Evolutionary conservation across 2,797 vertebrate species (phyloP).

Genomic region (Rhadinocentrus ornatus): DNA sequence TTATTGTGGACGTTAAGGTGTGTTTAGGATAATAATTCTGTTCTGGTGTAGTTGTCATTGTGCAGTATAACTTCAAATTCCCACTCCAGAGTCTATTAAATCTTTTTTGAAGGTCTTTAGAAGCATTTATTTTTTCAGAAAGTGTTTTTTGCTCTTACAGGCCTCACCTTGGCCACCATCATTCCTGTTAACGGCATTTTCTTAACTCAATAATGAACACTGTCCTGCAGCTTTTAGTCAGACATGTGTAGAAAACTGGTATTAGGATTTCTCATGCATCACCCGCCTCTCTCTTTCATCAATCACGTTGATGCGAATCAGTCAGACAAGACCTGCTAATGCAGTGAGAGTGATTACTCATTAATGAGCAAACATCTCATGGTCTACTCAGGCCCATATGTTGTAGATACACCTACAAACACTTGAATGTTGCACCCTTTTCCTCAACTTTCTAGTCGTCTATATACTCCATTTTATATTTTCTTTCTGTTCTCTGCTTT

Average conservation of each 20-base stretch:
- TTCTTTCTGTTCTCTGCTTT: conserved; percentile 5
- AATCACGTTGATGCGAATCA: conserved; percentile 1
- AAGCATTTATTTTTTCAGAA: no score
- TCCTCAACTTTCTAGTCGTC: background rate
- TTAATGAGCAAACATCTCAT: conserved; percentile 2
- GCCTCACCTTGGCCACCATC: background rate
- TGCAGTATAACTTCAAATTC: background rate
- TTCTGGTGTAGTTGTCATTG: background rate
- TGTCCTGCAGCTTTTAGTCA: background rate
- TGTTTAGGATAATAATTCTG: background rate
- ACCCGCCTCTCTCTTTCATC: conserved; percentile 3
- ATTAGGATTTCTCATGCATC: background rate
- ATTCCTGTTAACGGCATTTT: background rate
- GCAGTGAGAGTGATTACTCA: conserved; percentile 11
- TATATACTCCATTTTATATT: background rate
- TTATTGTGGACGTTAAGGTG: background rate
- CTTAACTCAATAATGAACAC: background rate
- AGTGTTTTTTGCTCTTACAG: background rate
- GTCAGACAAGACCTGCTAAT: conserved; percentile 10
- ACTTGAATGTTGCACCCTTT: conserved; percentile 3
- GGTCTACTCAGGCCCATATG: background rate
- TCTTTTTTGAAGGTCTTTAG: background rate
- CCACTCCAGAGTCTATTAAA: background rate
- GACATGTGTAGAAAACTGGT: background rate
- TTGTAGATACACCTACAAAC: conserved; percentile 8